Evolutionary conservation across 1,140 invertebrate genomes (phyloP), one percentile per base, ranked within the genome.

Genomic region (Dendroctonus ponderosae): DNA sequence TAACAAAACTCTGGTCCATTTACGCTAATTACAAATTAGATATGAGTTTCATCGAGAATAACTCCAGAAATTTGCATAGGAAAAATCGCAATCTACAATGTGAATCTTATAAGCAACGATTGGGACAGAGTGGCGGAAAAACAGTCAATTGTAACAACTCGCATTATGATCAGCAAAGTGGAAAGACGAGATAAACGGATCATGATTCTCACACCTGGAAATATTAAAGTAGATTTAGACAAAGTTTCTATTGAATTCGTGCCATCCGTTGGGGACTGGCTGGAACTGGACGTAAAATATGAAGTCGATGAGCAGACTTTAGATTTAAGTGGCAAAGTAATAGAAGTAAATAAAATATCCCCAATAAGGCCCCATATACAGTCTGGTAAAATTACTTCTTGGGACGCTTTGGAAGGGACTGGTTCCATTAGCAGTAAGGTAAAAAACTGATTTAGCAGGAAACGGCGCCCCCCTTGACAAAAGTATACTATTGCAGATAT

Each of bases 201-300:
- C 38, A 26, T 79, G 6, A 58, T 53, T 66, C 49, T 76, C 40
- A 54, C 61, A 15, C 71, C 72, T 2, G 69, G 62, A 9, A 58
- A 78, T 57, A 67, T 78, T 7, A 66, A 40, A 49, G 52, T 78
- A 5, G 65, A 79, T 71, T 69, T 79, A 39, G 72, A 79, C 62
- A 64, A 66, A 53, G 62, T 75, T 7, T 54, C 74, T 43, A 74
- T 79, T 43, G 75, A 82, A 46, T 84, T 84, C 71, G 69, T 83
- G 39, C 84, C 83, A 5, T 70, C 85, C 9, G 77, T 83, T 72
- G 87, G 88, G 5, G 88, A 89, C 74, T 88, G 85, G 85, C 52
- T 89, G 8, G 80, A 82, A 70, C 62, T 89, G n/a, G 81, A 82
- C 42, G 82, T 82, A 26, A 77, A 82, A 54, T 79, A 84, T 9